Percentiles rank a stretch among this genome's conserved stretches.
phyloP scores from a whole-genome alignment of 2,113 vertebrate genomes.

The Labrus mixtus region DNA sequence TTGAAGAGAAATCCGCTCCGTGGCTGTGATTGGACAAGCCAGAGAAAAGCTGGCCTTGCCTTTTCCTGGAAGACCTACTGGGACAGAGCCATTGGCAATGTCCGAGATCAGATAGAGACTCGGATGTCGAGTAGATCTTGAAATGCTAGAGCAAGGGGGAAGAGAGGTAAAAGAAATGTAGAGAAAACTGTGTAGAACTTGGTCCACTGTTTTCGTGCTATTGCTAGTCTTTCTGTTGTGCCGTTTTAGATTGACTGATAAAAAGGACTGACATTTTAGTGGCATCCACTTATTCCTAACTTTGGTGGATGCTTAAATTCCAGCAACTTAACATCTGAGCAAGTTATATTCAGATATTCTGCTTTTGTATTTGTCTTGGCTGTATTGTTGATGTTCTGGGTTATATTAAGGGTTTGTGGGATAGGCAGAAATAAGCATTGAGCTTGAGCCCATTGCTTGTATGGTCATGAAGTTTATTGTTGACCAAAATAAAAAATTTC shows the following conservation, averaged over 20 bases:
- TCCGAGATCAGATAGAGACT: constrained; percentile 60
- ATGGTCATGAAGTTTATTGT: no score
- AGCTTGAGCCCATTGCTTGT: no score
- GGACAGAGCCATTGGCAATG: constrained; percentile 49
- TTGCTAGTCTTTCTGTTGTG: constrained; percentile 20
- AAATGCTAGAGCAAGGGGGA: constrained; percentile 1
- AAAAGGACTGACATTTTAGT: constrained; percentile 23
- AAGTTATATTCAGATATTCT: neutral
- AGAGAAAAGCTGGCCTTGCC: constrained; percentile 47
- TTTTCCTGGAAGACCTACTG: constrained; percentile 62
- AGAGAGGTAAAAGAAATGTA: neutral
- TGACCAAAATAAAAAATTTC: no score
- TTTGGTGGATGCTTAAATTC: constrained; percentile 39
- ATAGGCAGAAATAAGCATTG: no score
- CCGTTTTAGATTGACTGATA: constrained; percentile 43
- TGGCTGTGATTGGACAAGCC: constrained; percentile 54
- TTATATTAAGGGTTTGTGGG: no score
- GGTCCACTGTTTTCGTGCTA: constrained; percentile 23
- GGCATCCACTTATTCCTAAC: constrained; percentile 38
- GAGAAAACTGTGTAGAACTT: constrained; percentile 7
- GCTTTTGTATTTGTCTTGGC: constrained; percentile 21
- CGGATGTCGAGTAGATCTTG: constrained; percentile 36
- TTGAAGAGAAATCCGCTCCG: constrained; percentile 57
- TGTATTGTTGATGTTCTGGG: constrained; percentile 1
- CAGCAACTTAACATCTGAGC: constrained; percentile 38